Base-by-base conservation (phyloP, 2,797 vertebrate genomes). In the Hypotaenidia okinawae region DNA sequence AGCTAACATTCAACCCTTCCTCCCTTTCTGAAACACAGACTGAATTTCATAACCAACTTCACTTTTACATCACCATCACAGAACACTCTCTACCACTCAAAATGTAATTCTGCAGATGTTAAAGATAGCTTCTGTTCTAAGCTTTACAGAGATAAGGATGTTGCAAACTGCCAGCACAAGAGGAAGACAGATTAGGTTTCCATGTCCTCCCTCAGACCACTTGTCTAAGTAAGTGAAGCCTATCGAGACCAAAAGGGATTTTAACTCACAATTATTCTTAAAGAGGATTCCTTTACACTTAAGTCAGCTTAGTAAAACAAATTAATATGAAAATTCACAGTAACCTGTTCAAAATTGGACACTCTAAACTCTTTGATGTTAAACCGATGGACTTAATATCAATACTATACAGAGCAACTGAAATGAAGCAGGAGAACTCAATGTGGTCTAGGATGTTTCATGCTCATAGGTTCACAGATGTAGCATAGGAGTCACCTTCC, bases 41-140 rank as follows among this genome's bases (percentile, higher is more conserved):
- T 69, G 25, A 68, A 58, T 27, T 87, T 82, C 67, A 86, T 61
- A 45, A 87, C 11, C 35, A 67, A 23, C 16, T 85, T 8, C 59
- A 51, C 41, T 69, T 72, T 74, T 41, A 39, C 45, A 39, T 6
- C 3, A 3, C 47, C 81, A 37, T 43, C 59, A 57, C 2, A 33
- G 15, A 81, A 81, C 43, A 33, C 69, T 24, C 62, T 74, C 57
- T 68, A 67, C 59, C 55, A 59, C 69, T 76, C 70, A 52, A 78
- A 89, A 91, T 73, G 35, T 73, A 90, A 91, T 84, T 88, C 62
- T 6, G 6, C 21, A 81, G 69, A 75, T 55, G 58, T 24, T 41
- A 55, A 88, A 93, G 51, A 78, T 33, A 66, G 78, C 23, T 89
- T 88, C 92, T 93, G 47, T 78, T 94, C 94, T 81, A 66, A 89